Percentiles rank a stretch among this genome's conserved stretches.
phyloP scores from a whole-genome alignment of 2,888 invertebrate genomes.

The Eupithecia centaureata region DNA sequence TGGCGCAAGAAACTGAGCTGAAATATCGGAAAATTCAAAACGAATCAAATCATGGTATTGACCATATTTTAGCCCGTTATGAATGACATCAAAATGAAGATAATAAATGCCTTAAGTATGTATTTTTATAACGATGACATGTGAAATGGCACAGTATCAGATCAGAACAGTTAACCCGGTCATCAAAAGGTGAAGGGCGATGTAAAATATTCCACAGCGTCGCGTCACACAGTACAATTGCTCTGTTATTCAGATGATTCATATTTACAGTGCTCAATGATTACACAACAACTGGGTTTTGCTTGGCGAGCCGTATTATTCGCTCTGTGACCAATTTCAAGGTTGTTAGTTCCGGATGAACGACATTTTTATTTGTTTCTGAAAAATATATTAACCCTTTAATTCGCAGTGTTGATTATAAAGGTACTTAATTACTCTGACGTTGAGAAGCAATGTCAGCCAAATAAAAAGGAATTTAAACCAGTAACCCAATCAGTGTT shows the following conservation, averaged over 20 bases:
- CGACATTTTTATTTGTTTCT: background rate
- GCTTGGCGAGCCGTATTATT: slow-evolving; percentile 2
- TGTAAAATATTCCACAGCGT: slow-evolving; percentile 32
- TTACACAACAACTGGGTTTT: slow-evolving; percentile 14
- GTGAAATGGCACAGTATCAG: background rate
- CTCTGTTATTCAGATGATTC: slow-evolving; percentile 28
- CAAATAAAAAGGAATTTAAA: background rate
- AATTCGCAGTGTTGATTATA: too few species aligned
- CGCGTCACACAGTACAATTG: slow-evolving; percentile 21
- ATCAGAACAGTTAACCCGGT: slow-evolving; percentile 8
- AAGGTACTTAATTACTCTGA: background rate
- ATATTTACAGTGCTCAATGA: slow-evolving; percentile 15
- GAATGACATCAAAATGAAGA: background rate
- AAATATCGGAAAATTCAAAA: too few species aligned
- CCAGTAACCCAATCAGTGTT: background rate
- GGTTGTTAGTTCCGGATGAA: background rate
- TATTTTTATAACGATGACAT: background rate
- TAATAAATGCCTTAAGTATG: too few species aligned
- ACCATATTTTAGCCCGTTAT: too few species aligned
- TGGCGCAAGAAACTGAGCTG: too few species aligned
- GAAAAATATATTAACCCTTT: background rate
- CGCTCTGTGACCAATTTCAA: slow-evolving; percentile 1
- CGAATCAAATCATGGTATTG: too few species aligned
- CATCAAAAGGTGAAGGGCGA: slow-evolving; percentile 12
- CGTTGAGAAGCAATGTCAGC: background rate